Evolutionary conservation across 2,113 vertebrate species (phyloP), one percentile per base, ranked within the genome.

Genomic region (Sinocyclocheilus anophthalmus): DNA sequence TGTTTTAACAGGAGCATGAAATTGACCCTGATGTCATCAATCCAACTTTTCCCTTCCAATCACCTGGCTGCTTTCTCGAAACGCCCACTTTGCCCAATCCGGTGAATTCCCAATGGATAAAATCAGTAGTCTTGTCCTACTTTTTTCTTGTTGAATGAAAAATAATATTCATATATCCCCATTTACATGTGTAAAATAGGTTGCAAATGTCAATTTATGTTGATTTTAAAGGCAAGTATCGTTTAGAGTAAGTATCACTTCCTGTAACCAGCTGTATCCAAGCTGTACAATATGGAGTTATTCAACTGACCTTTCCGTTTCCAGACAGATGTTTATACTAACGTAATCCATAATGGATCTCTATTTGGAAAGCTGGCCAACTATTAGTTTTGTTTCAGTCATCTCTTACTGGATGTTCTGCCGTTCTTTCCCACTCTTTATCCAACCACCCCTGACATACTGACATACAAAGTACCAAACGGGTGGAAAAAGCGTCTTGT

Each of bases 361-460:
- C 20, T 80, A 42, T 70, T 57, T 83, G 79, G 61, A 83, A 67
- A 81, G 65, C 57, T 77, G 70, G 53, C 65, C 33, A 79, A 59
- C 65, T 18, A 42, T 81, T 84, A 14, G 48, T 82, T 84, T 69
- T 86, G 30, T 81, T 79, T 53, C 20, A 76, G 55, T 86, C 67
- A 77, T 76, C 70, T 57, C 70, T 87, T 89, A 72, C 78, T 85
- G 73, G 83, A 83, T 72, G 57, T 83, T 65, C 59, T 87, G 82
- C 4, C 59, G 50, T 85, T 69, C 37, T 67, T 69, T 80, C 63
- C 45, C 78, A 72, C 26, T 30, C 11, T 61, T 88, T 80, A 37
- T 86, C 55, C 85, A 76, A 79, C 42, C 48, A 8, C 48, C 33
- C 63, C n/a, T 86, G 88, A 89, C 84, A 80, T 63, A 89, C 61